Base-by-base conservation (phyloP, 2,797 vertebrate genomes). In the Oophaga sylvatica region DNA sequence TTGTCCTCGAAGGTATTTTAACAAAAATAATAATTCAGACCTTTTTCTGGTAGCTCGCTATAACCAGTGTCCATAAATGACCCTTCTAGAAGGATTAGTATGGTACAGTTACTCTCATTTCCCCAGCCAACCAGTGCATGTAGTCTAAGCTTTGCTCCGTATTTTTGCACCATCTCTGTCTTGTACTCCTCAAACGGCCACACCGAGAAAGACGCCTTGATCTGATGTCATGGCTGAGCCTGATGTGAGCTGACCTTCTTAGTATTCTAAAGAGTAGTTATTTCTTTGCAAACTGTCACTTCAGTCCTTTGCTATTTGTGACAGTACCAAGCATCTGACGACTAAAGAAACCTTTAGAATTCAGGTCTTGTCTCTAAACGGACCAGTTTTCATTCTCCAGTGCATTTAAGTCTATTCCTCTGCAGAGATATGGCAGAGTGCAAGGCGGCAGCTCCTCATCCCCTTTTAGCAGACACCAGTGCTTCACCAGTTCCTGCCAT, bases 401-500 rank as follows among this genome's bases (percentile, higher is more conserved):
- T 48, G 57, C 35, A 16, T 31, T 12, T 0, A 77, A n/a, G 16
- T 20, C 48, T 29, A 4, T 81, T 17, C 12, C 9, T 67, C 83
- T 20, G 57, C 57, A 77, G 20, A 59, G 45, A 31, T 29, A 19
- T 29, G 35, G 76, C 87, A 83, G 87, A 59, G 79, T 7, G 20
- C 65, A 48, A 70, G 35, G 53, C 57, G 65, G 35, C 10, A 35
- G 26, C n/a, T 31, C 75, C 35, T 2, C 13, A 75, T 63, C 79
- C 53, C 59, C 48, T 7, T 9, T 77, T 26, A 41, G 5, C 90
- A 73, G 88, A 90, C 84, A 86, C 17, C 59, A 31, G 60, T 65
- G 81, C 71, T 77, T 83, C 90, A 86, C 31, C 35, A 41, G 48
- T 59, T 71, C 26, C 83, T 7, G 59, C 11, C 80, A 17, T 59